Conservation (phyloP, 2,888 invertebrate species). For the Polyommatus icarus region DNA sequence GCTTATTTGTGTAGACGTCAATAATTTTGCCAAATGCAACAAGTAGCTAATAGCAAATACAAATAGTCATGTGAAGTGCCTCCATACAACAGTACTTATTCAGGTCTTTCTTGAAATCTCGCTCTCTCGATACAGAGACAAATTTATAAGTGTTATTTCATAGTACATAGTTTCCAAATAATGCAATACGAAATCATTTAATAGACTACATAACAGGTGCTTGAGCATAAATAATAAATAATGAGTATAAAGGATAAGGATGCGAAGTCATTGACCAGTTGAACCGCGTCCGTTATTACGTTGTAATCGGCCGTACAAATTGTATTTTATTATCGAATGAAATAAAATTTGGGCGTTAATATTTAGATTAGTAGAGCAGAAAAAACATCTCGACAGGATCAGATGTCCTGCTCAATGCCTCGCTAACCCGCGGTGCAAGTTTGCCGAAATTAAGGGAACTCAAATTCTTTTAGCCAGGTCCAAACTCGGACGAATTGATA, state of each 20-base stretch:
- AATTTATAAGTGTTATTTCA: no score
- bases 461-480: slow-evolving; percentile 2
- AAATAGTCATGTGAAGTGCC: no score
- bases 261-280: not conserved
- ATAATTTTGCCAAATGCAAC: no score
- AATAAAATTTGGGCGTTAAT: not conserved
- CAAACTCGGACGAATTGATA: not conserved
- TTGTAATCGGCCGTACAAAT: not conserved
- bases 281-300: not conserved
- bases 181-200: not conserved
- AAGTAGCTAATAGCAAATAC: no score
- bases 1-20: no score
- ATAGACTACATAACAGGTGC: not conserved
- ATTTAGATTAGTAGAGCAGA: slow-evolving; percentile 9
- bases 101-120: no score
- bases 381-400: slow-evolving; percentile 9
- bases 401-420: not conserved
- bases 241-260: not conserved
- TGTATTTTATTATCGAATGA: not conserved
- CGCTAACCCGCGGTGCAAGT: not conserved
- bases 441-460: slow-evolving; percentile 13
- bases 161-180: not conserved
- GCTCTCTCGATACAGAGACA: no score
- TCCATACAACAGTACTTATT: no score
- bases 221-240: not conserved